Percentiles rank a stretch among this genome's conserved stretches.
Evolutionary conservation across 2,113 vertebrate species (phyloP).

Genomic region (Ophiodon elongatus): DNA sequence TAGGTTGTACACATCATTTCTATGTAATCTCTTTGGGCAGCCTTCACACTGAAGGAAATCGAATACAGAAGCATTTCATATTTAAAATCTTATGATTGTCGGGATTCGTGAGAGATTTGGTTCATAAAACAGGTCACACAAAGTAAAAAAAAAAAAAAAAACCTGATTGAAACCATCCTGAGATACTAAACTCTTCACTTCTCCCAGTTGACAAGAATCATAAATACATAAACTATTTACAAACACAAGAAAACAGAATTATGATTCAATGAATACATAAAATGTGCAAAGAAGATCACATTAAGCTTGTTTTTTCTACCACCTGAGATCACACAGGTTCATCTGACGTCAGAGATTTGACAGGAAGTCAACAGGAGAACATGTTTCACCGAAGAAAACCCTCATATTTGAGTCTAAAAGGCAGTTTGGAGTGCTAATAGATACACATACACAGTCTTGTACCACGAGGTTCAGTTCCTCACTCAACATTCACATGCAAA

Average conservation of each 20-base stretch:
- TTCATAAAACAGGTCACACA: background rate
- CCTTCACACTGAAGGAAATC: background rate
- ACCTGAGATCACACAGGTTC: background rate
- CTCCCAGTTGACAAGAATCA: background rate
- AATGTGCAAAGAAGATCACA: constrained; percentile 1
- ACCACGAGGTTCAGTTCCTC: background rate
- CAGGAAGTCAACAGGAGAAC: background rate
- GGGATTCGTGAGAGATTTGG: background rate
- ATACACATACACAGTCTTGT: background rate
- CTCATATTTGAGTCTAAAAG: no score
- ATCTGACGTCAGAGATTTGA: background rate
- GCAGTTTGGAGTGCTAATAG: background rate
- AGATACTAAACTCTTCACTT: background rate
- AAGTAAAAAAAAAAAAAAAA: background rate
- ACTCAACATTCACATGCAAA: background rate
- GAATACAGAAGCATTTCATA: background rate
- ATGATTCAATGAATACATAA: background rate
- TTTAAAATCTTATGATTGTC: background rate
- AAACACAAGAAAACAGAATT: background rate
- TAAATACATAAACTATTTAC: background rate
- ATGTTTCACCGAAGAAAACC: background rate
- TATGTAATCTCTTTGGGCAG: background rate
- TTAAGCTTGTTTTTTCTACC: background rate
- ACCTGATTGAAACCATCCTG: background rate
- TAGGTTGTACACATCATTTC: background rate